Percentiles rank a stretch among this genome's conserved stretches.
These are phyloP conservation scores for Elysia chlorotica DNA, from an alignment of 1,140 invertebrate species.

Conservation along the genomic window DNA sequence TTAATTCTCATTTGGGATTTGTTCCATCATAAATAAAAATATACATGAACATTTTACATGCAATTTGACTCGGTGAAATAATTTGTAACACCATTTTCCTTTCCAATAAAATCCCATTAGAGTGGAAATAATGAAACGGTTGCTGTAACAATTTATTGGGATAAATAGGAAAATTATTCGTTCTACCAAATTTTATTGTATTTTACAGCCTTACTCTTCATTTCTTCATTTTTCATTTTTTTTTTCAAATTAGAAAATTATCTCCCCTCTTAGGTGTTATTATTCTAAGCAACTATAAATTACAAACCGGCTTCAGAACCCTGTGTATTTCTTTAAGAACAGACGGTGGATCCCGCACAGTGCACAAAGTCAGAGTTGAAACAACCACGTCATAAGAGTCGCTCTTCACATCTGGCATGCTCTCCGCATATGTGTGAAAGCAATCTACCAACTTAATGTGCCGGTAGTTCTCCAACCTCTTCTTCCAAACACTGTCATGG, in stretches of 20 bases:
- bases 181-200: neutral
- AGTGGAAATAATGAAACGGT: no score
- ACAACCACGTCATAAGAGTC: slow-evolving; percentile 6
- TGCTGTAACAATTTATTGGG: no score
- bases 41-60: no score
- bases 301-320: slow-evolving; percentile 9
- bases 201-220: neutral
- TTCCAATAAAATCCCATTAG: no score
- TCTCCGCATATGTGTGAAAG: slow-evolving; percentile 3
- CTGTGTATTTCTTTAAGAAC: slow-evolving; percentile 2
- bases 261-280: neutral
- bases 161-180: neutral
- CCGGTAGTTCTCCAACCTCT: neutral
- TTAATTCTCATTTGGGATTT: no score
- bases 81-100: no score
- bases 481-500: neutral
- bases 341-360: slow-evolving; percentile 4
- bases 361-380: slow-evolving; percentile 12
- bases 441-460: neutral
- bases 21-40: no score
- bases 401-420: neutral
- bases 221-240: neutral
- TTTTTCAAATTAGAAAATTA: neutral
- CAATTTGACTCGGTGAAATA: no score
- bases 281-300: neutral